A percentile compares a stretch with the other conserved stretches of the same genome.
Conservation (phyloP, 1,140 invertebrate genomes). For the Drosophila bifasciata region DNA sequence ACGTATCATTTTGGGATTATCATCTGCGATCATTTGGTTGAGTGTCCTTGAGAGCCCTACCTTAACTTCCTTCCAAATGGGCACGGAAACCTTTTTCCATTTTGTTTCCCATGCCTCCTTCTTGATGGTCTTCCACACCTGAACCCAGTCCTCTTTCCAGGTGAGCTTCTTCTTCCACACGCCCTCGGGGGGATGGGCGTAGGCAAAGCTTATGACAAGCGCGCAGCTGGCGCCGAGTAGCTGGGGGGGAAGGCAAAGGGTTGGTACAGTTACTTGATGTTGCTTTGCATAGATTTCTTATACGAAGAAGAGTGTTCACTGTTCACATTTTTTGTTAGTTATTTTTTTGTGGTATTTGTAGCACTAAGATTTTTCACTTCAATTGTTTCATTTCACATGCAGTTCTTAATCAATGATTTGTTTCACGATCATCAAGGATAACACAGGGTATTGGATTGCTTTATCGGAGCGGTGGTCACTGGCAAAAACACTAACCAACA, state of each 20-base stretch:
- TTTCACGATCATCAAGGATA: constrained; percentile 10
- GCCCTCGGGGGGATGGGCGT: constrained; percentile 86
- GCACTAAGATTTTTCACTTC: constrained; percentile 13
- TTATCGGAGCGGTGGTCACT: background rate
- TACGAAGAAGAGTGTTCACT: background rate
- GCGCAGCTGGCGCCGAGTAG: constrained; percentile 83
- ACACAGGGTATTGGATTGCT: constrained; percentile 7
- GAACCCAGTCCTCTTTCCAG: constrained; percentile 90
- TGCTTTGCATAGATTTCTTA: background rate
- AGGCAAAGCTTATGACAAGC: constrained; percentile 75
- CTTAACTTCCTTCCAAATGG: constrained; percentile 88
- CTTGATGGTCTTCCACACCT: constrained; percentile 90
- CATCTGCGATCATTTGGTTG: background rate
- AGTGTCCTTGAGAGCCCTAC: constrained; percentile 19
- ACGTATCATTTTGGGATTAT: background rate
- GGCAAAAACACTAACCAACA: constrained; percentile 74
- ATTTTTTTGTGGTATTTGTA: background rate
- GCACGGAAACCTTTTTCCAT: constrained; percentile 87
- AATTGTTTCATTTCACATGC: constrained; percentile 6
- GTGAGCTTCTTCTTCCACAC: constrained; percentile 90
- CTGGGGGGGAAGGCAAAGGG: constrained; percentile 42
- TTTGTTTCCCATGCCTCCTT: constrained; percentile 88
- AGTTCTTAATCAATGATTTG: background rate
- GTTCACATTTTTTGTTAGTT: background rate
- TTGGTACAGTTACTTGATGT: constrained; percentile 22